These are phyloP conservation scores for Emydocephalus ijimae DNA, from an alignment of 2,113 vertebrate genomes.

Conservation along the genomic window DNA sequence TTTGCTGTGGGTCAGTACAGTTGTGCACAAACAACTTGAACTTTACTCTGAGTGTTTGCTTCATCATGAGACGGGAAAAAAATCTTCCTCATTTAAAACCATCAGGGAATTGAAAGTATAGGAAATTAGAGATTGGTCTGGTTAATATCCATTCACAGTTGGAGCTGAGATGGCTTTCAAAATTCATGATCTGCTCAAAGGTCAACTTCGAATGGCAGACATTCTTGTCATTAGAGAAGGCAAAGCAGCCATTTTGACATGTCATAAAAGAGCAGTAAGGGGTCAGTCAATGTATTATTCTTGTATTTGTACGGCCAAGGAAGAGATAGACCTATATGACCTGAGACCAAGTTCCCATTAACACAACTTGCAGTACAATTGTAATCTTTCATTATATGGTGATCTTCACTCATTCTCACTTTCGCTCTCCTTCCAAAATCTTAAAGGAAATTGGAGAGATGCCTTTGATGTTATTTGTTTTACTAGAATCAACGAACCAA, in stretches of 20 bases:
- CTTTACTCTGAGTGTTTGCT: constrained; percentile 28
- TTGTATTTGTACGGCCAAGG: background rate
- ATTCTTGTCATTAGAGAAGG: background rate
- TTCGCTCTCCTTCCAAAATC: background rate
- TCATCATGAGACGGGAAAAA: background rate
- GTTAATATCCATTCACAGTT: background rate
- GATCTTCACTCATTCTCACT: background rate
- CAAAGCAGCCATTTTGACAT: background rate
- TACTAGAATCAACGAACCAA: background rate
- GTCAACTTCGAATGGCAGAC: background rate
- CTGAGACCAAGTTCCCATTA: background rate
- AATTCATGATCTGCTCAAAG: background rate
- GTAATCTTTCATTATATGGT: background rate
- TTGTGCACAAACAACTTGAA: constrained; percentile 12
- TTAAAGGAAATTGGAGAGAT: background rate
- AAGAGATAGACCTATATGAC: background rate
- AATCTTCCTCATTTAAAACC: constrained; percentile 16
- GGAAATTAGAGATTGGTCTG: constrained; percentile 5
- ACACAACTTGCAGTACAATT: background rate
- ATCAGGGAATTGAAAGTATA: constrained; percentile 2
- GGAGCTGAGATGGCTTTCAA: background rate
- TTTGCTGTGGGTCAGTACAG: constrained; percentile 18
- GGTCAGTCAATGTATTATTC: background rate
- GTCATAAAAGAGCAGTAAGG: background rate
- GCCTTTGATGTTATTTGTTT: background rate